Base-by-base conservation (phyloP, 2,888 invertebrate genomes). In the Pristionchus mayeri region DNA sequence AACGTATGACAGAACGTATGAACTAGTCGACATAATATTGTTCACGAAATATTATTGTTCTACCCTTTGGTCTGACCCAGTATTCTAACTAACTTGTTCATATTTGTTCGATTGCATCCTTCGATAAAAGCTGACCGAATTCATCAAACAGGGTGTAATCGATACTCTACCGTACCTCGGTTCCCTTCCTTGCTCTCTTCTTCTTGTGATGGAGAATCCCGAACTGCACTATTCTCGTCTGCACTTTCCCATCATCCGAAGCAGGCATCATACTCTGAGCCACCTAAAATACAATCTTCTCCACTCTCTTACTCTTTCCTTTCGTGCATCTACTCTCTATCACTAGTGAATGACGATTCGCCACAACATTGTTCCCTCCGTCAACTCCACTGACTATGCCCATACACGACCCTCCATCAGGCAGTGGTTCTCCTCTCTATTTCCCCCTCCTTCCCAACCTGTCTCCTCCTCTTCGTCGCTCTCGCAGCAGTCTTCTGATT, bases 191-290 rank as follows among this genome's bases (percentile, higher is more conserved):
- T 40, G 40, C 27, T 34, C 40, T 37, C 80, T 57, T 80, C 76
- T 87, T 87, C 81, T 89, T 87, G 79, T 90, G 90, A 44, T 89
- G 89, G 16, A 91, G 86, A 63, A 92, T 90, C 24, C 92, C 92
- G 75, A 90, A 92, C 52, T 91, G 90, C 34, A 90, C 87, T n/a
- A 92, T 87, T 54, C 85, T 90, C 40, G 91, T 87, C 85, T 92
- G 92, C 84, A 90, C 88, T 48, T 85, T 67, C 34, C 86, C 85
- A 84, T 89, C 89, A 11, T 60, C 76, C 27, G 83, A 44, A 4
- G 76, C 16, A 24, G 44, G 40, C 84, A 86, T 63, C 83, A 86
- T 63, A 3, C 85, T 86, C 84, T 89, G 89, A 1, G 88, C 89
- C 34, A 86, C 87, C 87, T 87, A n/a, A 48, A 84, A n/a, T 24